Evolutionary conservation across 2,113 vertebrate species (phyloP), one percentile per base, ranked within the genome.

Genomic region (Perca flavescens): DNA sequence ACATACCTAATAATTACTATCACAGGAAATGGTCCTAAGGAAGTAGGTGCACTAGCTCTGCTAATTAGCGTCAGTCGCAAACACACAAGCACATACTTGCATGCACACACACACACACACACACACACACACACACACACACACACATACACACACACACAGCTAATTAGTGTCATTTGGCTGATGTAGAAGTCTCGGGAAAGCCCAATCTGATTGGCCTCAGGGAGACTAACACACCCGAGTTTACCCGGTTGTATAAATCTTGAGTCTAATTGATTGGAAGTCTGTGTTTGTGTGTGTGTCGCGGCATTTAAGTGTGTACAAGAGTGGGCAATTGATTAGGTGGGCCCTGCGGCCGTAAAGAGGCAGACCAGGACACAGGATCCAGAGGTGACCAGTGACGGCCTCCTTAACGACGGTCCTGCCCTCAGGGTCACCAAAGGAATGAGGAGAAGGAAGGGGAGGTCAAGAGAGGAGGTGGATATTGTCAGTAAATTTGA

Each of bases 1-100:
- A 92, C 93, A 86, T 94, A 93, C 93, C 93, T 93, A 93, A 93
- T 95, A 94, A 94, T 94, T 93, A 93, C 92, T 90, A 93, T 94
- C 90, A 91, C 88, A 95, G 94, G 93, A 94, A 94, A 94, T 79
- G 83, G 90, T 86, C 79, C 61, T 60, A 81, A 94, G 93, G 93
- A 95, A 94, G 92, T 90, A 54, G 85, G 89, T 79, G 86, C 83
- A 85, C 84, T 83, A 90, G 82, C 28, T 80, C 75, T 83, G 86
- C 83, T 94, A 95, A 94, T 94, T 94, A 94, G 92, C 91, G 86
- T 94, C 88, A 87, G 88, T 94, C 81, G 56, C 87, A 92, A 91
- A 92, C 83, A 89, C 89, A 85, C 89, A 68, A 6, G 14, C 83
- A 77, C 77, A 3, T 19, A 63, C 79, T 14, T 19, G 46, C 56